Evolutionary conservation across 2,888 invertebrate genomes (phyloP), one percentile per base, ranked within the genome.

Genomic region (Lepidocyrtoides sp.): DNA sequence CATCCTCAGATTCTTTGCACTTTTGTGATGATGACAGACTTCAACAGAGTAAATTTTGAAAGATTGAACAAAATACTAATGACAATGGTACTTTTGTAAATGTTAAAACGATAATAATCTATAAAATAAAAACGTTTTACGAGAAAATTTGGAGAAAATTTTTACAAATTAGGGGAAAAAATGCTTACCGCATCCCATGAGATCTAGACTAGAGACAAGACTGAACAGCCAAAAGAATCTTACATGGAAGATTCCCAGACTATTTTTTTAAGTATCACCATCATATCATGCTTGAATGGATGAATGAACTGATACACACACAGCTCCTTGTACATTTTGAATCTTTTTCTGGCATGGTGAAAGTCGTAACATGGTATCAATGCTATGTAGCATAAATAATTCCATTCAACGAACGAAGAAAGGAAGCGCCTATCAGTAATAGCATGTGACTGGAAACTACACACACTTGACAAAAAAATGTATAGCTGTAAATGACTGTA

Each of bases 251-350:
- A 69, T 0, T 26, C 7, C n/a, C 23, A 14, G 44, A 26, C 48
- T 48, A 48, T 32, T 66, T 66, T 32, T 60, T 36, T 12, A 75
- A 75, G 44, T 75, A 75, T 75, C 72, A 44, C 23, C 44, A 75
- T 44, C 72, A 75, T 23, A 48, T 88, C 69, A 81, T 48, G 88
- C 81, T 81, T 81, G 88, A 88, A 69, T 54, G 81, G 88, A 60
- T 88, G 75, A 41, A 86, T 87, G 72, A 75, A 23, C 48, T 75
- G 44, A 44, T 75, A 44, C 44, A 75, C 44, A 75, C n/a, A 12
- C 48, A 23, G 20, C 20, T 23, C 48, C 20, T 44, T 36, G 17
- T n/a, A 69, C 17, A 20, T 17, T 36, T 69, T n/a, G n/a, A 23
- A 48, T 44, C 5, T 75, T 41, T 23, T 8, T 26, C 0, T 44